phyloP scores from a whole-genome alignment of 2,797 vertebrate genomes.

The Sebastes minor region DNA sequence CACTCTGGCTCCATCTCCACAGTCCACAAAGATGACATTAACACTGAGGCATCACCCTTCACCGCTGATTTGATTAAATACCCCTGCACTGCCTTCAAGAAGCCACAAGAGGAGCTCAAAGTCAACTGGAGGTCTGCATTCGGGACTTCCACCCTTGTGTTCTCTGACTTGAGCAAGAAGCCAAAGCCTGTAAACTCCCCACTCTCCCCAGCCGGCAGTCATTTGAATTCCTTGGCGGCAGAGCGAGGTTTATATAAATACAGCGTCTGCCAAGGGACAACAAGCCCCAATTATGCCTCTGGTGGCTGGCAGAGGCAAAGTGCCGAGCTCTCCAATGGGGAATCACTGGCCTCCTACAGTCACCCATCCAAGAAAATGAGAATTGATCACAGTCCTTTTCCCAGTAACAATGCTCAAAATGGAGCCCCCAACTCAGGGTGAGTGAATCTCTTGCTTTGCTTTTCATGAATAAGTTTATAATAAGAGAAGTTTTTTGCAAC shows the following conservation, averaged over 20 bases:
- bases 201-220: slow-evolving; percentile 62
- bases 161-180: slow-evolving; percentile 86
- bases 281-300: slow-evolving; percentile 79
- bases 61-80: slow-evolving; percentile 85
- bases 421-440: slow-evolving; percentile 65
- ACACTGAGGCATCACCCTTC: slow-evolving; percentile 66
- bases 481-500: slow-evolving; percentile 69
- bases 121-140: slow-evolving; percentile 90
- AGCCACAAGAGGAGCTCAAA: slow-evolving; percentile 87
- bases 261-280: slow-evolving; percentile 74
- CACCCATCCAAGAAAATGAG: slow-evolving; percentile 91
- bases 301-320: slow-evolving; percentile 78
- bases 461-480: slow-evolving; percentile 76
- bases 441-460: slow-evolving; percentile 59
- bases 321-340: slow-evolving; percentile 71
- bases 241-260: slow-evolving; percentile 65
- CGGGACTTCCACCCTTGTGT: slow-evolving; percentile 89
- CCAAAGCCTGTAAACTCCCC: slow-evolving; percentile 59
- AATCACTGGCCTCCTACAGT: slow-evolving; percentile 77
- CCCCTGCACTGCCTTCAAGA: slow-evolving; percentile 88
- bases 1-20: slow-evolving; percentile 54
- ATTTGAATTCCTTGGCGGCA: slow-evolving; percentile 76
- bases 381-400: slow-evolving; percentile 78
- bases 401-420: slow-evolving; percentile 69
- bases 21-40: slow-evolving; percentile 72